Evolutionary conservation across 2,888 invertebrate genomes (phyloP), one percentile per base, ranked within the genome.

Genomic region (Leptarthrus brevirostris): DNA sequence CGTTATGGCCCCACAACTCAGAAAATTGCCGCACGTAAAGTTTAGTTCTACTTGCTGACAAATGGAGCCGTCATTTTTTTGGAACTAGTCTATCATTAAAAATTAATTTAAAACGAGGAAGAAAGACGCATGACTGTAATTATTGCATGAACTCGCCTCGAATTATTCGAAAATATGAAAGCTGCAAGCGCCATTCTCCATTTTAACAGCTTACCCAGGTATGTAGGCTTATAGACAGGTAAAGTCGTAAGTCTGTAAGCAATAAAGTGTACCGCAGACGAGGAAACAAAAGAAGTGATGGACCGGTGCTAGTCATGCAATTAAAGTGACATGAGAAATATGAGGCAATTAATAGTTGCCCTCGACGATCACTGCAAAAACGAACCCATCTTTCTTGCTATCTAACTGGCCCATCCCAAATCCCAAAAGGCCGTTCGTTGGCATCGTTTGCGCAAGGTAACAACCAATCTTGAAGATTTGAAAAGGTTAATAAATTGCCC

Each of bases 11-110:
- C 34, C 69, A 30, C 69, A 20, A 18, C 30, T 20, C 20, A 69
- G 49, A 69, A 52, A 69, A 69, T 52, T 20, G 69, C 69, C 18
- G 22, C 22, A 10, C 18, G 12, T 14, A 52, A 12, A 52, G 64
- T 49, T 47, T 47, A 34, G 6, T 34, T 30, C 34, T 10, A 52
- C 20, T 34, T 16, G 30, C 44, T 72, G 56, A 72, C 56, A 56
- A 72, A 72, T 72, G 72, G 56, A 72, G 56, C 72, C 72, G 54
- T 72, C 44, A 72, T 58, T 58, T 72, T 56, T 56, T 64, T 14
- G 44, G 20, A 30, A 30, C 34, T 26, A 26, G 16, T 22, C 72
- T 72, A 54, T 72, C 72, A 72, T 72, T 72, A 72, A 72, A 72
- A 47, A 72, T 58, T 72, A 72, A 58, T 72, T 72, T 56, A 47